Conservation (phyloP, 2,888 invertebrate species). For the Notodromas monacha region DNA sequence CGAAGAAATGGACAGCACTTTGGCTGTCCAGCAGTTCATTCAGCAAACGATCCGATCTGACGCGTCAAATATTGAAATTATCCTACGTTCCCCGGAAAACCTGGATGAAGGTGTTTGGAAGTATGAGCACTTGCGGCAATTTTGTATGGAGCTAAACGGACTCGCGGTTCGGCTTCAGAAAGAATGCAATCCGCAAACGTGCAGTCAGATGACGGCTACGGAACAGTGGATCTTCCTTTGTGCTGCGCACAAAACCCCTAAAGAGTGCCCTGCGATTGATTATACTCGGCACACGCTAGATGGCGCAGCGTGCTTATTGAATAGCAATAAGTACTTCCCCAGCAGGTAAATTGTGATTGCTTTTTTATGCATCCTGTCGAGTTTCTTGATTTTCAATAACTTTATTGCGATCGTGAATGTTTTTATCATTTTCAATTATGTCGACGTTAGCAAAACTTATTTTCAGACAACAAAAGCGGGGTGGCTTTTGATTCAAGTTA, state of each 20-base stretch:
- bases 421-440: no score
- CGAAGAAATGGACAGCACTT: conserved; percentile 96
- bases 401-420: not conserved
- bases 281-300: conserved; percentile 94
- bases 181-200: conserved; percentile 84
- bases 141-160: conserved; percentile 98
- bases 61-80: conserved; percentile 66
- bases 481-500: no score
- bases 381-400: conserved; percentile 8
- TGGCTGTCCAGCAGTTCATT: conserved; percentile 93
- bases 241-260: conserved; percentile 97
- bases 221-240: conserved; percentile 99
- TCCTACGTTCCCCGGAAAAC: conserved; percentile 77
- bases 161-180: conserved; percentile 75
- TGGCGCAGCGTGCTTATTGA: conserved; percentile 88
- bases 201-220: conserved; percentile 98
- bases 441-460: no score
- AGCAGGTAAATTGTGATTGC: conserved; percentile 37
- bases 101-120: conserved; percentile 99
- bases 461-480: no score
- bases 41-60: conserved; percentile 83
- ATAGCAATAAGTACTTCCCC: conserved; percentile 98
- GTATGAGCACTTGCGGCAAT: conserved; percentile 93
- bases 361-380: not conserved
- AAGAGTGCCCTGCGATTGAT: conserved; percentile 97